Base-by-base conservation (phyloP, 2,888 invertebrate species). In the Aspidapion aeneum region DNA sequence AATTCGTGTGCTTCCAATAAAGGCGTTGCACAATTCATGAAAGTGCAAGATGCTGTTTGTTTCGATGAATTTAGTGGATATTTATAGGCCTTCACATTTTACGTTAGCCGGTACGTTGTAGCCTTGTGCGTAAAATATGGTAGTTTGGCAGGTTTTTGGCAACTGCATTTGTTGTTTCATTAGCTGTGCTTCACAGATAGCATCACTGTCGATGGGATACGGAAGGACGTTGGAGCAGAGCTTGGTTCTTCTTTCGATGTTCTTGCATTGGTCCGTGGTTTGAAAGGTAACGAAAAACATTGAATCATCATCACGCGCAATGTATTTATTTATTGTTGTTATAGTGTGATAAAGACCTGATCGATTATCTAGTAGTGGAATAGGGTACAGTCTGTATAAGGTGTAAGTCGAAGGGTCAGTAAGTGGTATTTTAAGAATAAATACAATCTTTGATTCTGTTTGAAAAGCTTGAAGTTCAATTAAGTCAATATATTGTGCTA, bases 161-260 rank as follows among this genome's bases (percentile, higher is more conserved):
- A 60, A 21, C 17, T 21, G 3, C 17, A 20, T 21, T 21, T 17
- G 18, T 21, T 20, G 50, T 63, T 55, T 60, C 5, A 63, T n/a
- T 2, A 63, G 57, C 21, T 65, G 58, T 1, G 58, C 61, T 65
- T 63, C 56, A 48, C 57, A 61, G 7, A 63, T 58, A 7, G 63
- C 61, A 50, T 65, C 58, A 17, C 56, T 63, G 21, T 65, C 65
- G 16, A 63, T 63, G 1, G 63, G 61, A 54, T 63, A 64, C 9
- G 57, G 64, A 19, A 64, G 54, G 18, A 62, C 1, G n/a, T 62
- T 59, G 21, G 59, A 64, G 21, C 64, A 64, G 35, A 64, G 62
- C 50, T 51, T 64, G 19, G 20, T 35, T 5, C 48, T 21, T 21
- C 21, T 21, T 21, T 54, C 20, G 18, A 58, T n/a, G 18, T 16